Base-by-base conservation (phyloP, 2,888 invertebrate species). In the Eilema sororculum region DNA sequence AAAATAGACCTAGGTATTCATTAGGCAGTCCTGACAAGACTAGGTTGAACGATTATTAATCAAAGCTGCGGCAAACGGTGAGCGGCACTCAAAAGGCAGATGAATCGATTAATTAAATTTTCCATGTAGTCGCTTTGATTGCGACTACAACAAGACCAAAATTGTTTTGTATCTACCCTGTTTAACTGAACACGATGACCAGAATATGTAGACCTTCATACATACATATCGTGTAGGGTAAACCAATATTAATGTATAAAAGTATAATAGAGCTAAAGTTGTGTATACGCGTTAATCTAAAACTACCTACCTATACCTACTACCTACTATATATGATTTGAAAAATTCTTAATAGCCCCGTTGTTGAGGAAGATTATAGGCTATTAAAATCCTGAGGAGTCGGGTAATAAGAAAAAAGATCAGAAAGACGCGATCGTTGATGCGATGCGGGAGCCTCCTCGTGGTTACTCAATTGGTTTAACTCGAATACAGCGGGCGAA, bases 71-170 rank as follows among this genome's bases (percentile, higher is more conserved):
- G 84, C 81, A 86, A 89, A 88, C 87, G 85, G 85, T 84, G 85
- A 84, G 81, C 85, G 85, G 84, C 85, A 87, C 87, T 92, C 91
- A 93, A 92, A 93, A 91, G 90, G 89, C 84, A 85, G 86, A 84
- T 88, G 88, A 88, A 87, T 89, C 88, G 87, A 91, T 91, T 92
- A 92, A 93, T 93, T 91, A 89, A 88, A 92, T 93, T 92, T 92
- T 89, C 89, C 85, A 86, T 86, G 83, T 89, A 88, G 86, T 86
- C 87, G 89, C 88, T 88, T 88, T 93, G 93, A 94, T 94, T 93
- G 91, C 90, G 82, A 87, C 74, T 84, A 86, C 83, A 87, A 80
- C 83, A 81, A 87, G 85, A 89, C 84, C 81, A 79, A 87, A 86
- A 87, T 86, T 81, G 86, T 86, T 87, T 89, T 87, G 84, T 83